Conservation (phyloP, 1,140 invertebrate species). For the Bombus affinis region DNA sequence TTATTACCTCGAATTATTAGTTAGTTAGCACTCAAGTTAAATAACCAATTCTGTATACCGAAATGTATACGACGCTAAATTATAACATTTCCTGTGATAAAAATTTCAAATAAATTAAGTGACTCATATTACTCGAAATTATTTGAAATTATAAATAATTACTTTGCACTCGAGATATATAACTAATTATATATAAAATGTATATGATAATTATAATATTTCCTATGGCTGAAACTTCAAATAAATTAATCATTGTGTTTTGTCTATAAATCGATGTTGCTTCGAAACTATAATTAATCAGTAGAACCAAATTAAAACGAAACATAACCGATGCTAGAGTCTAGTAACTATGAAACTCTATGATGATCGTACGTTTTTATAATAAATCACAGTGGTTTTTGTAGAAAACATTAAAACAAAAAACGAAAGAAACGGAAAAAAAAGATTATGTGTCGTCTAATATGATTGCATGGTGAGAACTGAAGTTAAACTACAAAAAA, state of each 20-base stretch:
- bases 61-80: too few relatives aligned
- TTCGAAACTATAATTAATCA: neutral
- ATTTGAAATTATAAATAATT: neutral
- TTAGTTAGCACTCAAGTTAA: too few relatives aligned
- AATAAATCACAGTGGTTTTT: neutral
- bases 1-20: too few relatives aligned
- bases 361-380: neutral
- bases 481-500: conserved; percentile 1
- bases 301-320: neutral
- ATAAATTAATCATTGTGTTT: conserved; percentile 26
- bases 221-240: neutral
- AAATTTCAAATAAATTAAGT: too few relatives aligned
- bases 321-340: neutral
- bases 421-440: neutral
- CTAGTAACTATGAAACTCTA: conserved; percentile 1
- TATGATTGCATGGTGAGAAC: neutral
- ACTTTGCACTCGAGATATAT: neutral
- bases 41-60: too few relatives aligned
- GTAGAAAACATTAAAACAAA: neutral
- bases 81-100: too few relatives aligned
- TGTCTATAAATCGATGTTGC: neutral
- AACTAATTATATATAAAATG: neutral
- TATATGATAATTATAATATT: neutral
- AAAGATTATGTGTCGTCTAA: neutral
- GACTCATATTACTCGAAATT: too few relatives aligned